Base-by-base conservation (phyloP, 1,140 invertebrate genomes). In the Zaprionus ornatus region DNA sequence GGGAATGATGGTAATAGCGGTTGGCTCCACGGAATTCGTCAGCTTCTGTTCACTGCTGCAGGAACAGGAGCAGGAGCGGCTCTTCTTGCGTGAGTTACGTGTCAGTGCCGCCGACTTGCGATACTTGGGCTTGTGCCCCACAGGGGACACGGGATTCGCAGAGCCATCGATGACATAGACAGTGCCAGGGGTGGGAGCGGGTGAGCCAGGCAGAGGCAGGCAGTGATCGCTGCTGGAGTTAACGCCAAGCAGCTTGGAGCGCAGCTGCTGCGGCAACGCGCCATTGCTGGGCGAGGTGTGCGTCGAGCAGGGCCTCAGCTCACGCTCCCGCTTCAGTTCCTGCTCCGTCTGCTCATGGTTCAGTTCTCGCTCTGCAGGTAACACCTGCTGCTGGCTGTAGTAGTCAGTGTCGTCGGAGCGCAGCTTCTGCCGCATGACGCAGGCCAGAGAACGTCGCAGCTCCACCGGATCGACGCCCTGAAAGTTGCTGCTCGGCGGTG, bases 91-190 rank as follows among this genome's bases (percentile, higher is more conserved):
- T 0, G 75, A 82, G 52, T 73, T 77, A 3, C 74, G 66, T 13
- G 81, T 86, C 42, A 79, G 19, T 0, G 80, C 75, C 40, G 80
- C 72, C 0, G 88, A 76, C 57, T 92, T 92, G 15, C 86, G 79
- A 13, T 88, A 92, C 67, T 92, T 92, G 19, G 91, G 91, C 45
- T 86, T 90, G 52, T 90, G 91, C 0, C 79, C 88, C 5, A 72
- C 73, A 7, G 48, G 29, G 1, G 74, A 56, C 4, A 82, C 17
- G 0, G 90, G 74, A 72, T 78, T 83, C 10, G 70, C 64, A 35
- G 82, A 77, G 21, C 76, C 84, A n/a, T 92, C 90, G 25, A 92
- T 90, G 15, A 92, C 84, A 77, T 84, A 92, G 56, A 92, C 78
- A 0, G 42, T 37, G 3, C 52, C 23, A n/a, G 29, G 23, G 21